phyloP scores from a whole-genome alignment of 2,888 invertebrate genomes.

The Chelonus formosanus region DNA sequence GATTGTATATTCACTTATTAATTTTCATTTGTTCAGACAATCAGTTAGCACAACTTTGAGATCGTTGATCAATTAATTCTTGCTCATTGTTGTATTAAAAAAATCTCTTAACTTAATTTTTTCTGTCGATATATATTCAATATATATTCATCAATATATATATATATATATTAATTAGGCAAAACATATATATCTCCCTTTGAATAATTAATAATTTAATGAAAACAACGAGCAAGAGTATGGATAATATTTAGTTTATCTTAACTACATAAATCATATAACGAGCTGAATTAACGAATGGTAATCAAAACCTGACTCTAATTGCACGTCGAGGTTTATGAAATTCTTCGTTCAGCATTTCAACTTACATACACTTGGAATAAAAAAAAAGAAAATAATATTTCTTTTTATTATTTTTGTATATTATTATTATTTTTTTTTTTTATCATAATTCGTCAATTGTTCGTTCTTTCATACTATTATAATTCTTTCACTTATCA shows the following conservation, averaged over 20 bases:
- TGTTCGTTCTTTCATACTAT: too few species aligned
- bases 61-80: constrained; percentile 55
- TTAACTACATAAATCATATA: constrained; percentile 43
- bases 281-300: constrained; percentile 54
- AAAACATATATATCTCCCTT: too few species aligned
- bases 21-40: constrained; percentile 46
- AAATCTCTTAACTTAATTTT: constrained; percentile 7
- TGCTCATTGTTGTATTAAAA: constrained; percentile 42
- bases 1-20: constrained; percentile 45
- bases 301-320: constrained; percentile 45
- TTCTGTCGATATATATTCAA: constrained; percentile 5
- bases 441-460: neutral
- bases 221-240: constrained; percentile 17
- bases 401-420: constrained; percentile 27
- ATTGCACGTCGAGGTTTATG: constrained; percentile 46
- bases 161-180: neutral
- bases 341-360: constrained; percentile 33
- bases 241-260: constrained; percentile 41
- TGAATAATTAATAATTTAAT: neutral
- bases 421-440: constrained; percentile 14
- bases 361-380: constrained; percentile 42
- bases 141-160: constrained; percentile 23
- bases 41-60: constrained; percentile 58
- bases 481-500: too few species aligned
- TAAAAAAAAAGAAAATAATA: constrained; percentile 40